A percentile compares a stretch with the other conserved stretches of the same genome.
Evolutionary conservation across 1,140 invertebrate species (phyloP).

Genomic region (Drosophila albomicans): DNA sequence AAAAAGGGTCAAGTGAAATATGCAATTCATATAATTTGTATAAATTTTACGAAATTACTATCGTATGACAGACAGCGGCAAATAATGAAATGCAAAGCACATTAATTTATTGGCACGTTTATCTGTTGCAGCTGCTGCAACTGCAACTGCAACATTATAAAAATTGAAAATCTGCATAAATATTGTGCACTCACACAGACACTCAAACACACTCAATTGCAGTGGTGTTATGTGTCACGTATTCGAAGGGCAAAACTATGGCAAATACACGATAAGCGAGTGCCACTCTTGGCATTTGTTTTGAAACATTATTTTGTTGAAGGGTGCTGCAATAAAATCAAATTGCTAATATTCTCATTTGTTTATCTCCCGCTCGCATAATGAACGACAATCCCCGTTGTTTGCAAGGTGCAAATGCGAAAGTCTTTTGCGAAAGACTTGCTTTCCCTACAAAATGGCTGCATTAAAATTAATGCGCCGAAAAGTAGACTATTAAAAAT

Average conservation of each 20-base stretch:
- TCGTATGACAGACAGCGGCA: slow-evolving; percentile 45
- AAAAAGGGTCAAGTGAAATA: neutral
- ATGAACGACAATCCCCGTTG: slow-evolving; percentile 42
- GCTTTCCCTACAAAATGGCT: slow-evolving; percentile 28
- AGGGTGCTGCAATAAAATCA: slow-evolving; percentile 17
- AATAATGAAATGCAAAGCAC: slow-evolving; percentile 72
- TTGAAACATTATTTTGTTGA: neutral
- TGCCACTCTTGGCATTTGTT: slow-evolving; percentile 9
- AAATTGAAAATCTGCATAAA: slow-evolving; percentile 69
- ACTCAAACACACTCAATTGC: slow-evolving; percentile 1
- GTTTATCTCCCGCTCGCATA: slow-evolving; percentile 28
- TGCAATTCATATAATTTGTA: slow-evolving; percentile 22
- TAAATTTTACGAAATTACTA: slow-evolving; percentile 30
- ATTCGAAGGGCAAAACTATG: slow-evolving; percentile 27
- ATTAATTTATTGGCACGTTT: slow-evolving; percentile 78
- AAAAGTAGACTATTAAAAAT: slow-evolving; percentile 76
- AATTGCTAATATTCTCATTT: slow-evolving; percentile 9
- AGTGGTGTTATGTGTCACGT: slow-evolving; percentile 23
- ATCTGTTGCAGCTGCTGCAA: slow-evolving; percentile 62
- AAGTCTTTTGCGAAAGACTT: too few species aligned
- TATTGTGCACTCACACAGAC: slow-evolving; percentile 27
- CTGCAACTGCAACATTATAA: slow-evolving; percentile 30
- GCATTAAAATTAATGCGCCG: slow-evolving; percentile 79
- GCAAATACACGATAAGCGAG: slow-evolving; percentile 60
- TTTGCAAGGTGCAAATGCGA: slow-evolving; percentile 16